Base-by-base conservation (phyloP, 1,140 invertebrate genomes). In the Lithobius niger region DNA sequence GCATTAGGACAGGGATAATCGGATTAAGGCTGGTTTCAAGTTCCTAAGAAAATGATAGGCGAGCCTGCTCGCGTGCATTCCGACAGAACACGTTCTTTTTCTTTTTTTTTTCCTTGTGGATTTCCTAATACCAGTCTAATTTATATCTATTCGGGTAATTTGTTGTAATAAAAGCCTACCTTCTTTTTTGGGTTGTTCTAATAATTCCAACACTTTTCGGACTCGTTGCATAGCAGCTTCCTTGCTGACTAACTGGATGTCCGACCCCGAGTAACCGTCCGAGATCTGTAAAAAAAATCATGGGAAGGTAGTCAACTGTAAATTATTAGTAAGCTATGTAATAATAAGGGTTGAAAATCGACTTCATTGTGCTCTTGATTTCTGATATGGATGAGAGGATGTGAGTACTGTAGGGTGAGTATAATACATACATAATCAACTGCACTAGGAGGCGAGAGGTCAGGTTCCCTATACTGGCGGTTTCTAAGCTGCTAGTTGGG, bases 221-320 rank as follows among this genome's bases (percentile, higher is more conserved):
- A 78, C 65, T 40, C 69, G 71, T 54, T 68, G 66, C 73, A 77
- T 77, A 47, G 75, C 79, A 1, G 86, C 82, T 76, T 96, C 89
- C 73, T 93, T 94, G 64, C 87, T 91, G 10, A 90, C 77, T 58
- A 87, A 67, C 61, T 82, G 83, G n/a, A 96, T 80, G 66, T 97
- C 91, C 19, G 86, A 85, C 3, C 88, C 87, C 3, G 87, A 88
- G 66, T 90, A 96, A 2, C 82, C 80, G 21, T 83, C 77, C 0
- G 85, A 88, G 59, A 74, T 69, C 77, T 79, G 62, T 21, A 69
- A 64, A 55, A 21, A 45, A 45, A 4, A 50, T 27, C 27, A 40
- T 18, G 10, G 10, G 10, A 40, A 40, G 18, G 18, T 40, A 40
- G 31, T 40, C 10, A 13, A 40, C 10, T 40, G 31, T 13, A 40